Evolutionary conservation across 2,797 vertebrate species (phyloP), one percentile per base, ranked within the genome.

Genomic region (Setipinna tenuifilis): DNA sequence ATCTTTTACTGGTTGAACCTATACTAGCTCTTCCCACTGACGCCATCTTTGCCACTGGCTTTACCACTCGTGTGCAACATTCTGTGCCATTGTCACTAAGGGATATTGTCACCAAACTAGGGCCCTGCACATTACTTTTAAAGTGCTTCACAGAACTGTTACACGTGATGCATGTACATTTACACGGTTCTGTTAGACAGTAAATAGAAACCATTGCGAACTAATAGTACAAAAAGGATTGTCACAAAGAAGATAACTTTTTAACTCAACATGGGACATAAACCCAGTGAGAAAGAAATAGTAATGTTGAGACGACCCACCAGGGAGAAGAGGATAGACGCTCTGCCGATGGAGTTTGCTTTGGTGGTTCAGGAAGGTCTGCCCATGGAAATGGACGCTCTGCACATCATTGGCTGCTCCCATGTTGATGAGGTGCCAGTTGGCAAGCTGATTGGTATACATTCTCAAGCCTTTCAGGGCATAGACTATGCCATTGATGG

Each of bases 381-480:
- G 98, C 35, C 98, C 98, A 6, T 99, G 97, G 90, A 99, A 98
- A 92, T 98, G 93, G 91, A 99, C 87, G 58, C 97, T 97, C 0
- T 99, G 97, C 54, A 97, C 91, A 88, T 99, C 98, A 89, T 90
- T 95, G 50, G 96, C 94, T 81, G 96, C 93, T 2, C 98, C 98
- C 97, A 98, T 92, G 92, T 99, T 99, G 88, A 99, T 92, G 83
- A 99, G 91, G 91, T 99, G 97, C 96, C 97, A 96, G 83, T 93
- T 92, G 61, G 96, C 96, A 2, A 93, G 89, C 91, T 98, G 96
- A 84, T 95, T 94, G 83, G 96, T 95, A 50, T 97, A 98, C 97
- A 99, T 99, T 87, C 93, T 94, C 87, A 99, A 94, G 57, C 98
- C 98, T 86, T 98, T 97, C 84, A 99, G 91, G 87, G 93, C 95